Evolutionary conservation across 2,888 invertebrate species (phyloP), one percentile per base, ranked within the genome.

Genomic region (Cosmia trapezina): DNA sequence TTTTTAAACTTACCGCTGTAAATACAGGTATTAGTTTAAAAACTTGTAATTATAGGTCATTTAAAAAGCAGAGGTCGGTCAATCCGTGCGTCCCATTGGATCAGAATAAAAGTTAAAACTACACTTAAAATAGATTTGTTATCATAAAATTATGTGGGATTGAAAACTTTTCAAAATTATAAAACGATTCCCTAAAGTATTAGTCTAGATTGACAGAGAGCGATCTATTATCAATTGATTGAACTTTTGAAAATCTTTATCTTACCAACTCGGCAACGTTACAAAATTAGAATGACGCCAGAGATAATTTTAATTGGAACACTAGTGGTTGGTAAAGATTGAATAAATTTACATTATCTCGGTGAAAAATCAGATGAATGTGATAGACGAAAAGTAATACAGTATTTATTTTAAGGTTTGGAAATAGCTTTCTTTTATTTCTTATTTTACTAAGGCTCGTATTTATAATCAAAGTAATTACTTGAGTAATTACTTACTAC

Each of bases 171-270:
- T 37, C 5, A 47, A 60, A 54, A 60, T 62, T 45, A 53, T 56
- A 69, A 70, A 80, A 69, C 72, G 1, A 70, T 74, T 63, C 43
- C n/a, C 17, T 28, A 59, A 72, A 72, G 67, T 74, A 62, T 63
- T 60, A 56, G 37, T 64, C 67, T 69, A 57, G 51, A 54, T 73
- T 71, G 72, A 72, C 41, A 61, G 47, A 57, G 14, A 51, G 17
- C 59, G 28, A 70, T 73, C 70, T 65, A 70, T 76, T 83, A 76
- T 70, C 53, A 64, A 66, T 70, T 73, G 76, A 80, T 82, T 62
- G 67, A 51, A 59, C 66, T 78, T 68, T 61, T 37, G 9, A 56
- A 67, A 33, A 72, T 60, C 41, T 67, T 65, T 71, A 80, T 80
- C 71, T 67, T 53, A 51, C 59, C 68, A 33, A n/a, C n/a, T n/a